Base-by-base conservation (phyloP, 2,888 invertebrate genomes). In the Emmelina monodactyla region DNA sequence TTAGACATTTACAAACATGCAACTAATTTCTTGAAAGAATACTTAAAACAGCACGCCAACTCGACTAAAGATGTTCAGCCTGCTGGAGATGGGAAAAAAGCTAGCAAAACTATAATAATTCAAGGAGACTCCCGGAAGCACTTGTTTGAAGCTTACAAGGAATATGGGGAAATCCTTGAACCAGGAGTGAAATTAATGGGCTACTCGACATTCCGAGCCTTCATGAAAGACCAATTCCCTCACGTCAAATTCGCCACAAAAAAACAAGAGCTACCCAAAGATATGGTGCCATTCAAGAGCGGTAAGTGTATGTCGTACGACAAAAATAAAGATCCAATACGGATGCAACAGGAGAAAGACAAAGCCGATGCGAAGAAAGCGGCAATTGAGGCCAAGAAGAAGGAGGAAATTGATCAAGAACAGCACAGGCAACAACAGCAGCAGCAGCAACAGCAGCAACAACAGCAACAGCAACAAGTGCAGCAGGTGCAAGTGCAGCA, bases 171-270 rank as follows among this genome's bases (percentile, higher is more conserved):
- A 55, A 84, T 86, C 43, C 63, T 86, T 34, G 87, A 88, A 49
- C 87, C 88, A 0, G 85, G 85, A 35, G 84, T 87, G 10, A 90
- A 89, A 62, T 69, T 88, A 11, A 89, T 91, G 89, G 89, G 90
- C 0, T 91, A 89, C 51, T 88, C 89, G 1, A 89, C 89, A 7
- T 91, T 91, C 68, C 78, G 89, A 42, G 86, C 89, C 49, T 91
- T 90, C 55, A 88, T 91, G 86, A 89, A 89, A 56, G 88, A 89
- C 49, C 90, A 90, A 55, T 91, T 90, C 61, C 89, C 90, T 1
- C 86, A 89, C 50, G 87, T 89, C 3, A 88, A 87, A 55, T 89
- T 89, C 54, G 87, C 87, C 41, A 84, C 84, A 1, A 85, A 85
- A 50, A 81, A 78, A 45, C 71, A 78, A 41, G 75, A 80, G 36